Evolutionary conservation across 23 tunicate genomes (phyloP), one percentile per base, ranked within the genome.

Genomic region (Corella eumyota): DNA sequence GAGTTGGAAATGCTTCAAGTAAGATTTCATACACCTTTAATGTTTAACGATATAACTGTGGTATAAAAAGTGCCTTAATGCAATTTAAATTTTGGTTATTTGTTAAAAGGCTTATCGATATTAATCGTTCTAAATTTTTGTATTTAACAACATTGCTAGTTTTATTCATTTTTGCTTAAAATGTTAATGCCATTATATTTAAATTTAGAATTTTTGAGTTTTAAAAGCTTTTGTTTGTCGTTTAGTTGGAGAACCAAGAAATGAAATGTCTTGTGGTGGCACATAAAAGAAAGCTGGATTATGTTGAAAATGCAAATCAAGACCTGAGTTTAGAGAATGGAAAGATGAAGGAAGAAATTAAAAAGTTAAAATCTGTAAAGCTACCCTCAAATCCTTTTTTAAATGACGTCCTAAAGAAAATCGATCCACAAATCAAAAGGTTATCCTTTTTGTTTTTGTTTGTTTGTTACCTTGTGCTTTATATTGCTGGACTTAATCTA

Each of bases 251-350:
- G 13, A 45, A 65, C 1, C 54, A 51, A 24, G 82, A 75, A 30
- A 32, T 73, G 20, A 73, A 75, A 4, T 75, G 82, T 33, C 64
- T 57, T 2, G 67, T 75, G 20, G 66, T 75, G 6, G 82, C 82
- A 20, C 55, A 46, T 51, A 75, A 75, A 32, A 75, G 46, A 60
- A 75, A 75, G 27, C 2, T 75, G 37, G 6, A 26, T 1, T 50
- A 75, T 25, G 60, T 54, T 24, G 82, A 75, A 46, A 58, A 45
- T 20, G 13, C 58, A 11, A 75, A 57, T 66, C 56, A 56, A 32
- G 70, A 65, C 58, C 44, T 75, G 27, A 59, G 60, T 13, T 30
- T 66, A 27, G 57, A 60, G 3, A 75, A 65, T 33, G 59, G 55
- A 21, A 55, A 56, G 9, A 60, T 75, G 19, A 49, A 30, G 3